Percentiles rank a stretch among this genome's conserved stretches.
phyloP scores from a whole-genome alignment of 1,140 invertebrate species.

The Drosophila nasuta region DNA sequence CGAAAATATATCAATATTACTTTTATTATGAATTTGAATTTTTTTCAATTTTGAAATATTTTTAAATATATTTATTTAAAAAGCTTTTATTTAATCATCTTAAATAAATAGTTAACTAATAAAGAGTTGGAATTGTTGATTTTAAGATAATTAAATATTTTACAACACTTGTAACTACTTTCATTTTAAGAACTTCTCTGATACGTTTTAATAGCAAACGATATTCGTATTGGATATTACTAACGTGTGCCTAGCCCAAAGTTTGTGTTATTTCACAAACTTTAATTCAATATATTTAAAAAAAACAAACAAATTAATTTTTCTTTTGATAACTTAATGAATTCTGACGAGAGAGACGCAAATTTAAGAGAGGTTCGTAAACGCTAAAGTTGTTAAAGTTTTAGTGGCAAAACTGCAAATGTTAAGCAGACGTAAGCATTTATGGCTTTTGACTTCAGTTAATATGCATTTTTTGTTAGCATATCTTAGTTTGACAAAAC shows the following conservation, averaged over 20 bases:
- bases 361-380: slow-evolving; percentile 32
- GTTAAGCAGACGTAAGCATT: background rate
- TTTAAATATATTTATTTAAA: too few relatives aligned
- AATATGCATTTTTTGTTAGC: background rate
- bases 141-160: background rate
- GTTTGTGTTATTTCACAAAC: background rate
- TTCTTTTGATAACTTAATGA: slow-evolving; percentile 33
- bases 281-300: slow-evolving; percentile 3
- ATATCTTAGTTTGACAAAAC: background rate
- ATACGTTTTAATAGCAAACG: background rate
- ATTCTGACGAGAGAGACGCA: slow-evolving; percentile 15
- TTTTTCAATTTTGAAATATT: too few relatives aligned
- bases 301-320: slow-evolving; percentile 5
- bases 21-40: too few relatives aligned
- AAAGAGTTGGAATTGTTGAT: background rate
- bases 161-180: background rate
- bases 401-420: background rate
- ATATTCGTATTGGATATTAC: slow-evolving; percentile 35
- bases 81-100: background rate
- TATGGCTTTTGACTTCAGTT: background rate
- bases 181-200: slow-evolving; percentile 14
- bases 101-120: too few relatives aligned
- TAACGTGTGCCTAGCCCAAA: slow-evolving; percentile 9
- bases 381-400: background rate
- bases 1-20: too few relatives aligned